Evolutionary conservation across 2,888 invertebrate genomes (phyloP).

Genomic region (Parelbella ahira): DNA sequence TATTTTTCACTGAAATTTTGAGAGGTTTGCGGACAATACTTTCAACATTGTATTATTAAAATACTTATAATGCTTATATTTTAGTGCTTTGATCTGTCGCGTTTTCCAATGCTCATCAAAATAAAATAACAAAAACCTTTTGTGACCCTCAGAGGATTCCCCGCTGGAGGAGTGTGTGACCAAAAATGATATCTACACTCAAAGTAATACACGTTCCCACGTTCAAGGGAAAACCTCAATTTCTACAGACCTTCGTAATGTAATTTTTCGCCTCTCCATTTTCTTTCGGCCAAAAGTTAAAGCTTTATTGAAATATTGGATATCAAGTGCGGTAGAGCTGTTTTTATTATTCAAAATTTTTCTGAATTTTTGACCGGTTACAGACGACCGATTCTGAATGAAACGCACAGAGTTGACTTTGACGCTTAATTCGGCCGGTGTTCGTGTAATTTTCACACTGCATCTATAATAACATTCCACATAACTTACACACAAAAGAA

Average conservation of each 20-base stretch:
- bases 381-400: conserved; percentile 39
- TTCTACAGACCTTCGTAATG: conserved; percentile 67
- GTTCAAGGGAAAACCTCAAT: conserved; percentile 56
- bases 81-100: conserved; percentile 12
- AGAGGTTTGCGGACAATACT: no score
- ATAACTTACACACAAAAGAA: no score
- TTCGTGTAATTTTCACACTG: no score
- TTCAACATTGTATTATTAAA: no score
- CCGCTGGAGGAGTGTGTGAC: conserved; percentile 28
- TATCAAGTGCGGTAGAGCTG: conserved; percentile 71
- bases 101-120: conserved; percentile 18
- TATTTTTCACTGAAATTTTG: no score
- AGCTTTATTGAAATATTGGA: conserved; percentile 76
- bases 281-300: conserved; percentile 67
- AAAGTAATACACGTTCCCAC: conserved; percentile 44
- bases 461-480: no score
- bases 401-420: conserved; percentile 57
- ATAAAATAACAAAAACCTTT: conserved; percentile 25
- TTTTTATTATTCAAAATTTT: conserved; percentile 71
- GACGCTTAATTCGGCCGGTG: no score
- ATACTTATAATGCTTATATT: conserved; percentile 6
- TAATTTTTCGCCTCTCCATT: conserved; percentile 73
- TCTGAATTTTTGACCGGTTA: conserved; percentile 42
- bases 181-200: conserved; percentile 34
- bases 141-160: conserved; percentile 27